Evolutionary conservation across 2,113 vertebrate genomes (phyloP).

Genomic region (Panthera tigris): DNA sequence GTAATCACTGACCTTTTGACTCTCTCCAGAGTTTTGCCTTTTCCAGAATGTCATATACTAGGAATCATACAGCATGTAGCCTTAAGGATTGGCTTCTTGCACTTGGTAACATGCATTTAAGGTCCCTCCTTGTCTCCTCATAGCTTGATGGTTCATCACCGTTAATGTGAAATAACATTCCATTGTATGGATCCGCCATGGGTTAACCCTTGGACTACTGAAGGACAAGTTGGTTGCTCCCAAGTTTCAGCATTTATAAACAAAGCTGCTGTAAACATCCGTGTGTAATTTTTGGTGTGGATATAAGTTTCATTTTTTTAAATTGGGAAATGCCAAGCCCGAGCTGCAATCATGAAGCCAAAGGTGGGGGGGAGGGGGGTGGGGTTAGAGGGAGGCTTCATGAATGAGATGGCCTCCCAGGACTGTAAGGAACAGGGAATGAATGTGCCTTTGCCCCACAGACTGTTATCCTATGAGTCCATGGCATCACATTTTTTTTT

Average conservation of each 20-base stretch:
- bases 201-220: too few species aligned
- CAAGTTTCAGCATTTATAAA: not conserved
- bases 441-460: not conserved
- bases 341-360: not conserved
- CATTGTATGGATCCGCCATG: too few species aligned
- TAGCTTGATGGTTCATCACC: too few species aligned
- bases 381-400: not conserved
- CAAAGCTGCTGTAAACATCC: not conserved
- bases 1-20: not conserved
- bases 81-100: not conserved
- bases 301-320: not conserved
- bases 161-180: too few species aligned
- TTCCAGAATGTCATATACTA: not conserved
- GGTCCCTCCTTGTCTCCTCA: too few species aligned
- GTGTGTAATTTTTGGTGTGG: not conserved
- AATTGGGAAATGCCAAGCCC: not conserved
- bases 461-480: accelerated
- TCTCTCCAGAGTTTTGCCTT: not conserved
- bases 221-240: not conserved
- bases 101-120: too few species aligned
- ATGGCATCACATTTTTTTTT: not conserved
- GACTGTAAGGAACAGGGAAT: accelerated
- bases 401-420: too few species aligned
- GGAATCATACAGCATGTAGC: not conserved
- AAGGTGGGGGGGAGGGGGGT: accelerated